Conservation (phyloP, 2,797 vertebrate species). For the Parauchenoglanis ngamensis region DNA sequence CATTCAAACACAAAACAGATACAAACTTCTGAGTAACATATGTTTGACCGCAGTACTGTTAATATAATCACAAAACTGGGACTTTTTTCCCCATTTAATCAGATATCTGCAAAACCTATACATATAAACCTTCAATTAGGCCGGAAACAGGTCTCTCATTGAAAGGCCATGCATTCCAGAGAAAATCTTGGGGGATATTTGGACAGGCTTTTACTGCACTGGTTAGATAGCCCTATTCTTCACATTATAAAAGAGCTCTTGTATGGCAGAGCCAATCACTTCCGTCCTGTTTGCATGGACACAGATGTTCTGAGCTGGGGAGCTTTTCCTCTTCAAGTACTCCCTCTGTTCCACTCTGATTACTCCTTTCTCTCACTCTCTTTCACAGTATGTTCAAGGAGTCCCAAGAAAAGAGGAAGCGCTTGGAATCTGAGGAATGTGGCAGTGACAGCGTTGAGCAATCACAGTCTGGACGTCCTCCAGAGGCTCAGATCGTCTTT, state of each 20-base stretch:
- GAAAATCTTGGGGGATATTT: conserved; percentile 46
- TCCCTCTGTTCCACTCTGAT: conserved; percentile 64
- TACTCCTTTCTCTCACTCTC: conserved; percentile 50
- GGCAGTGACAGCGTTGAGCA: conserved; percentile 72
- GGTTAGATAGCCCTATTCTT: conserved; percentile 50
- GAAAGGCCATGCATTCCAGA: conserved; percentile 29
- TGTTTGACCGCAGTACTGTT: not conserved
- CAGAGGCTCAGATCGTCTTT: conserved; percentile 61
- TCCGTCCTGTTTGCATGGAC: conserved; percentile 65
- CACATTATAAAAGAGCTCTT: conserved; percentile 47
- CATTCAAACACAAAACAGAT: not conserved
- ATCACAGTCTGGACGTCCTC: conserved; percentile 59
- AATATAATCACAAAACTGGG: not conserved
- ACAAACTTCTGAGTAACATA: not conserved
- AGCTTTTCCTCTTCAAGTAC: conserved; percentile 62
- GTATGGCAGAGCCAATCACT: conserved; percentile 60
- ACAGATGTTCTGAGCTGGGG: conserved; percentile 64
- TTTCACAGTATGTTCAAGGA: conserved; percentile 55
- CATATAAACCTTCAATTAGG: conserved; percentile 29
- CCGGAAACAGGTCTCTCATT: conserved; percentile 28
- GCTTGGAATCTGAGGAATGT: conserved; percentile 75
- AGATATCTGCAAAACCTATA: not conserved
- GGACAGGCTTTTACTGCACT: conserved; percentile 40
- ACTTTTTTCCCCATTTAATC: not conserved
- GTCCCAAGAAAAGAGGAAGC: conserved; percentile 71